Evolutionary conservation across 1,140 invertebrate genomes (phyloP), one percentile per base, ranked within the genome.

Genomic region (Temnothorax curvispinosus): DNA sequence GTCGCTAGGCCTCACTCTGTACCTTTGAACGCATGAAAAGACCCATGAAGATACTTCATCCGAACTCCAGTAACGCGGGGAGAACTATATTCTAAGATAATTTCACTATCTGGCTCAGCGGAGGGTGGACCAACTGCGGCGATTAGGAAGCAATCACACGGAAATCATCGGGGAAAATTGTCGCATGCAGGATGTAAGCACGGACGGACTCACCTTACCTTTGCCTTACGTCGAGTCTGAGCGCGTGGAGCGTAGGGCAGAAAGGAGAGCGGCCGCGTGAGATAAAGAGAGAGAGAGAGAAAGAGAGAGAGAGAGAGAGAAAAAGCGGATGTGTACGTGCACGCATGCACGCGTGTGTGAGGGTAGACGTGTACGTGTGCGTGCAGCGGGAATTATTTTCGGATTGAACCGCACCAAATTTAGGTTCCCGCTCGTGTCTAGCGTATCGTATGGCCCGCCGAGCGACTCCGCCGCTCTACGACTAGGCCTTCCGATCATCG

Each of bases 401-500:
- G 92, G 94, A 90, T 87, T 80, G 87, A 90, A 92, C 90, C 93
- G 76, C 91, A 94, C 94, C 94, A 95, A 95, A 95, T 95, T 95
- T 95, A 95, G 94, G 94, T 94, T 90, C 92, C 93, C 88, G 86
- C 91, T 62, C 78, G 93, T 90, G 88, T 88, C 87, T 89, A 90
- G 91, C 89, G 93, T 95, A 95, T 95, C 94, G 92, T 93, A 93
- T 94, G 74, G 94, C 94, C 82, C 88, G 54, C n/a, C 54, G 74
- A 88, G 75, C 67, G 67, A 84, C 87, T 82, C 32, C 87, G 86
- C 9, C 54, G 21, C 78, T 81, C 13, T 85, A 81, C 74, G 65
- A 80, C 69, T 87, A 87, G 50, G 18, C 47, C 60, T 78, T 81
- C 82, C 87, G 89, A 92, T 60, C 88, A 92, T 72, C 54, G 81